Evolutionary conservation across 2,797 vertebrate species (phyloP), one percentile per base, ranked within the genome.

Genomic region (Poecilia velifera): DNA sequence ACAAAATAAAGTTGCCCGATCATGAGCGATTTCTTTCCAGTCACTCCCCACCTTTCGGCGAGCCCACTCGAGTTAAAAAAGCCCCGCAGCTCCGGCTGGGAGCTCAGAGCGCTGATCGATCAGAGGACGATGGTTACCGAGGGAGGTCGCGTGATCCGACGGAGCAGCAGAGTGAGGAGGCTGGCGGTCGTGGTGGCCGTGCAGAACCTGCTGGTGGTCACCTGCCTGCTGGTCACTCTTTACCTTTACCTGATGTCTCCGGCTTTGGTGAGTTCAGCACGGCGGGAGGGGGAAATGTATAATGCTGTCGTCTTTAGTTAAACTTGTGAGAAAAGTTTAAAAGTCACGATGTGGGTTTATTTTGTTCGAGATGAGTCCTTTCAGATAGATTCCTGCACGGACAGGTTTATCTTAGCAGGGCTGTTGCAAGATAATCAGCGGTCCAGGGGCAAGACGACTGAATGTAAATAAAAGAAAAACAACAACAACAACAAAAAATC

Each of bases 141-240:
- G 12, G 31, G 59, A 4, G 82, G 55, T 3, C 74, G 66, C 53
- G 77, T 36, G 81, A 4, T 72, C n/a, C 80, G 39, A 43, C 74
- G 25, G 68, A 31, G 51, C 6, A 14, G 3, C 51, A 74, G 83
- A 74, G 4, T 5, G 0, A 43, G 77, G 45, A 84, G 31, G 80
- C 77, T 93, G 0, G 80, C 78, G 31, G 36, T 87, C n/a, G 22
- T 92, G 20, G 51, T 91, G 1, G 82, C 53, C 3, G 45, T 86
- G 75, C 93, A 90, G 89, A 90, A 81, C 84, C 3, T 87, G 72
- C 66, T 94, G 79, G 78, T 92, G 83, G 75, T 39, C 2, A 75
- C 78, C 10, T 92, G 91, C 64, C 74, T 94, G 22, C 2, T 83
- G 9, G 28, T 78, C 49, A 82, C 85, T 0, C 13, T 90, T 0